These are phyloP conservation scores for Lutraria lutraria DNA, from an alignment of 2,888 invertebrate species.

Conservation along the genomic window DNA sequence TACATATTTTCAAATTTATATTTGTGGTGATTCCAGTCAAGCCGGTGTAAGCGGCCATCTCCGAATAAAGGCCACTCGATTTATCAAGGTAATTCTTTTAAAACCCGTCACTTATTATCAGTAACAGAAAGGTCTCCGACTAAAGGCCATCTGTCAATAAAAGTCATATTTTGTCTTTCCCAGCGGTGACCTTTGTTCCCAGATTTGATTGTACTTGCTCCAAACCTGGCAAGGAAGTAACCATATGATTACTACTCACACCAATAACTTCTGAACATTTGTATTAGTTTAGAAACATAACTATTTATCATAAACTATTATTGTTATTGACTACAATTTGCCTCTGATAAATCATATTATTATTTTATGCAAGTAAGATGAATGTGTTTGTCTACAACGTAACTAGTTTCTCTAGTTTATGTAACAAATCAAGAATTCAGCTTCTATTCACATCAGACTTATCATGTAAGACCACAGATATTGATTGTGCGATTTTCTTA, in stretches of 20 bases:
- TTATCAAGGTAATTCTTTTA: too few relatives aligned
- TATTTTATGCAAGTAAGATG: background rate
- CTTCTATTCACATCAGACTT: background rate
- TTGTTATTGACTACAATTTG: background rate
- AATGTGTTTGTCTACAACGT: background rate
- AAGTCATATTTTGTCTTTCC: too few relatives aligned
- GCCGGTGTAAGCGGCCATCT: too few relatives aligned
- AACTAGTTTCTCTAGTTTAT: background rate
- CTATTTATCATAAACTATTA: background rate
- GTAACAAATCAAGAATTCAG: background rate
- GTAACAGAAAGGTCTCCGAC: too few relatives aligned
- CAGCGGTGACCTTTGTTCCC: too few relatives aligned
- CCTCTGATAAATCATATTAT: background rate
- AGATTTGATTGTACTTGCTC: too few relatives aligned
- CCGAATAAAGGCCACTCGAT: too few relatives aligned
- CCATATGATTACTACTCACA: background rate
- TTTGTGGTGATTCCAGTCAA: too few relatives aligned
- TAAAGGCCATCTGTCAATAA: too few relatives aligned
- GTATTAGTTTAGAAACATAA: background rate
- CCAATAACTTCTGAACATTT: background rate
- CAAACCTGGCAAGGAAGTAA: background rate
- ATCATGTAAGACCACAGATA: background rate
- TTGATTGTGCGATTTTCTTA: background rate
- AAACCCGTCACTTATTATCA: too few relatives aligned
- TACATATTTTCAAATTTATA: too few relatives aligned